Percentiles rank a stretch among this genome's conserved stretches.
These are phyloP conservation scores for Hydrolagus colliei DNA, from an alignment of 2,797 vertebrate species.

Conservation along the genomic window DNA sequence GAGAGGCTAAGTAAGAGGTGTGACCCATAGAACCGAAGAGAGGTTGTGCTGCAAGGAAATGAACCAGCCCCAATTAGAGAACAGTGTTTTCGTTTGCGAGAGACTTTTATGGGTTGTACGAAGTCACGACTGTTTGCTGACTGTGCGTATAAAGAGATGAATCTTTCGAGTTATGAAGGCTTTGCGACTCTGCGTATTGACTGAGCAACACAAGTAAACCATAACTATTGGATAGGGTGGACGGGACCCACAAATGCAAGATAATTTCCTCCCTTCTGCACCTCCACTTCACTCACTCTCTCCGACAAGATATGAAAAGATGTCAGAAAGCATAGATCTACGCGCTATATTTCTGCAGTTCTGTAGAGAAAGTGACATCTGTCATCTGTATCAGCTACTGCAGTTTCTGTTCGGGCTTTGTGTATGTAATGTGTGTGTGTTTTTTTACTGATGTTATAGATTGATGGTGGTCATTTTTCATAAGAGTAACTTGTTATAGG, in stretches of 20 bases:
- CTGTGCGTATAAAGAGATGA: not conserved
- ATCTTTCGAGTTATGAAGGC: not conserved
- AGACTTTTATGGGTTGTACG: not conserved
- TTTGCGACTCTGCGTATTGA: not conserved
- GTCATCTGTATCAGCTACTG: constrained; percentile 20
- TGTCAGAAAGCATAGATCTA: too few relatives aligned
- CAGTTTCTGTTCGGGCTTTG: constrained; percentile 1
- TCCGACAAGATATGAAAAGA: too few relatives aligned
- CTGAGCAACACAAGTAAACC: not conserved
- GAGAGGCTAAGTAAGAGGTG: too few relatives aligned
- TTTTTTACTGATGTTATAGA: constrained; percentile 6
- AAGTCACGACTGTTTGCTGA: not conserved
- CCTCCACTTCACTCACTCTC: too few relatives aligned
- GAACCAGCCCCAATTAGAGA: not conserved
- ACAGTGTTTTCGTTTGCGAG: not conserved
- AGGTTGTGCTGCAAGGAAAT: too few relatives aligned
- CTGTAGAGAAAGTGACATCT: too few relatives aligned
- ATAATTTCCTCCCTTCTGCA: too few relatives aligned
- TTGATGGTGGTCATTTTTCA: constrained; percentile 28
- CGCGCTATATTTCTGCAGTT: too few relatives aligned
- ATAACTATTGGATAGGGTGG: not conserved
- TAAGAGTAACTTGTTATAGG: constrained; percentile 25
- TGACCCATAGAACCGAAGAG: too few relatives aligned
- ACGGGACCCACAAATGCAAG: not conserved
- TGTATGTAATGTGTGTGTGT: constrained; percentile 15